Conservation (phyloP, 2,113 vertebrate genomes). For the Istiophorus platypterus region DNA sequence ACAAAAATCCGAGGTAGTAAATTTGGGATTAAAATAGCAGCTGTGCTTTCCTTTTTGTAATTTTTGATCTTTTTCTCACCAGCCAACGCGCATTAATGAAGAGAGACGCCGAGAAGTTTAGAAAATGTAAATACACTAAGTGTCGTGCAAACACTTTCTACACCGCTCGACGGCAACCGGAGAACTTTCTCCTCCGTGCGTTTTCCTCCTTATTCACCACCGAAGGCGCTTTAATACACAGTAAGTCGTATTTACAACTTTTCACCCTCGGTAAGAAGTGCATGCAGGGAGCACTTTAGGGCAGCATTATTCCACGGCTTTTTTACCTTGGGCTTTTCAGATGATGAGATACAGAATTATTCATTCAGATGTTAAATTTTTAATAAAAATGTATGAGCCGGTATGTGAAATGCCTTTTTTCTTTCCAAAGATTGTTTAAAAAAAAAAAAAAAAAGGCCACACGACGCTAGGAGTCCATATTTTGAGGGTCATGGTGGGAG, state of each 20-base stretch:
- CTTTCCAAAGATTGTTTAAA: conserved; percentile 30
- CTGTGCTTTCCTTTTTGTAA: not conserved
- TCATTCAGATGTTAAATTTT: conserved; percentile 53
- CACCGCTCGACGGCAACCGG: not conserved
- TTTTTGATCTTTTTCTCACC: not conserved
- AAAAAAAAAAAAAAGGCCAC: no score
- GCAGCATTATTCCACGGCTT: conserved; percentile 31
- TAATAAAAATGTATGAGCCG: conserved; percentile 39
- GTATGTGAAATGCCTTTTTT: conserved; percentile 20
- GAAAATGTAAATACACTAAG: not conserved
- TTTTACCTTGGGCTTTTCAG: conserved; percentile 38
- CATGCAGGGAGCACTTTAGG: conserved; percentile 27
- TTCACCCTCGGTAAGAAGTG: conserved; percentile 13
- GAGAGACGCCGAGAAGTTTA: not conserved
- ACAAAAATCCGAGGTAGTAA: no score
- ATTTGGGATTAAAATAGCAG: no score
- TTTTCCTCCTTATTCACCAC: conserved; percentile 15
- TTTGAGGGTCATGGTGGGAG: not conserved
- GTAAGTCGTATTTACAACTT: conserved; percentile 20
- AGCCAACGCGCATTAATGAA: not conserved
- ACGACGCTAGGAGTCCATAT: not conserved
- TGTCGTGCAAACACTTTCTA: not conserved
- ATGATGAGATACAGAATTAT: conserved; percentile 59
- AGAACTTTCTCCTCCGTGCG: not conserved
- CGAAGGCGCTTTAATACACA: conserved; percentile 9